Percentiles rank a stretch among this genome's conserved stretches.
Evolutionary conservation across 1,140 invertebrate species (phyloP).

Genomic region (Ylistrum balloti): DNA sequence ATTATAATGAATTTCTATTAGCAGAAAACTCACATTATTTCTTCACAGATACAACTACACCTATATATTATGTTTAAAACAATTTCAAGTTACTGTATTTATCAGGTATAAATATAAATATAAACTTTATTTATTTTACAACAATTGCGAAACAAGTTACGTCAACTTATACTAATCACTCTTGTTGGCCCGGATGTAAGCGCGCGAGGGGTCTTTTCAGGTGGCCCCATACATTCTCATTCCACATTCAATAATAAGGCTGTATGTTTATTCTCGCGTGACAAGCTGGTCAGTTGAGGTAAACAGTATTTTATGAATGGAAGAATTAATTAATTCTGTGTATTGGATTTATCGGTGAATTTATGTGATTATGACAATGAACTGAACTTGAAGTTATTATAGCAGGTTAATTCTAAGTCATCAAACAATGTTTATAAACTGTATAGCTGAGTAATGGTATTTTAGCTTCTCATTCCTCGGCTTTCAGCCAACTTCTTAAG

Average conservation of each 20-base stretch:
- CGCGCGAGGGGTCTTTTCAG: no score
- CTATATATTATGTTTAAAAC: no score
- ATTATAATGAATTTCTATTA: no score
- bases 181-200: no score
- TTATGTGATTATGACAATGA: constrained; percentile 27
- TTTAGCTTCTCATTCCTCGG: background rate
- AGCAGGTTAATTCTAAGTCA: background rate
- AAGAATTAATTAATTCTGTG: background rate
- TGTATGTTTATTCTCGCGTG: background rate
- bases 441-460: background rate
- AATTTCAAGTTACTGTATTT: no score
- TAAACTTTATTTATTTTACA: no score
- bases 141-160: no score
- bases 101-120: no score
- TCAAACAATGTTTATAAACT: background rate
- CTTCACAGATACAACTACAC: no score
- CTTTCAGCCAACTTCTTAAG: background rate
- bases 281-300: background rate
- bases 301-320: background rate
- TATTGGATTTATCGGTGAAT: constrained; percentile 22
- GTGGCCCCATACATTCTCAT: no score
- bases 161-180: no score
- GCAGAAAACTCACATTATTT: no score
- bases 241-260: background rate
- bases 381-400: background rate